Base-by-base conservation (phyloP, 1,140 invertebrate genomes). In the Meteorus sp. region DNA sequence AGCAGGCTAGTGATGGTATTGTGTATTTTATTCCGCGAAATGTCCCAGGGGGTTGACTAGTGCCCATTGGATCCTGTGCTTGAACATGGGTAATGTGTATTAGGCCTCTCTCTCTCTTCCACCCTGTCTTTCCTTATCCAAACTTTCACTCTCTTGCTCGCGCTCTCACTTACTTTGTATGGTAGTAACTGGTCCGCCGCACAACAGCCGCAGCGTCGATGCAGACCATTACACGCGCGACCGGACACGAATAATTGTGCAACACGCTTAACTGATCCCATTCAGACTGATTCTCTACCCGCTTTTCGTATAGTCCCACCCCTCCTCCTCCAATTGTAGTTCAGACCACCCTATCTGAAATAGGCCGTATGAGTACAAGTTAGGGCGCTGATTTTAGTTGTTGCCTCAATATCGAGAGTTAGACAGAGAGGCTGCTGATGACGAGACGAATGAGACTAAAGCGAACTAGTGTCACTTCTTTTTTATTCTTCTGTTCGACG, bases 221-320 rank as follows among this genome's bases (percentile, higher is more conserved):
- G 77, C 76, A 76, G 71, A 69, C 75, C 73, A 81, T 80, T 80
- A 79, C 76, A 78, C 78, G 74, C 74, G 75, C 75, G 77, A 79
- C 75, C 71, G 76, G 72, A 77, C 76, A 75, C 76, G 78, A 79
- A 80, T 80, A 78, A 78, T 78, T 79, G 76, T 70, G 69, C 74
- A 76, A 76, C 75, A 79, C 77, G 78, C 77, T 80, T 79, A 79
- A 79, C 75, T 79, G 78, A 76, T 79, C 73, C 72, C 73, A 79
- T 80, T 80, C 75, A 80, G 59, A 64, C 67, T 67, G 74, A 75
- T 75, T 52, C 50, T 77, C 73, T 71, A 70, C 66, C 70, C 73
- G 74, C 69, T 76, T 74, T 61, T 54, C 53, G 54, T n/a, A n/a
- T n/a, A n/a, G n/a, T n/a, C n/a, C n/a, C n/a, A n/a, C n/a, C 71